Percentiles rank a stretch among this genome's conserved stretches.
phyloP scores from a whole-genome alignment of 2,888 invertebrate species.

The Nomada flava region DNA sequence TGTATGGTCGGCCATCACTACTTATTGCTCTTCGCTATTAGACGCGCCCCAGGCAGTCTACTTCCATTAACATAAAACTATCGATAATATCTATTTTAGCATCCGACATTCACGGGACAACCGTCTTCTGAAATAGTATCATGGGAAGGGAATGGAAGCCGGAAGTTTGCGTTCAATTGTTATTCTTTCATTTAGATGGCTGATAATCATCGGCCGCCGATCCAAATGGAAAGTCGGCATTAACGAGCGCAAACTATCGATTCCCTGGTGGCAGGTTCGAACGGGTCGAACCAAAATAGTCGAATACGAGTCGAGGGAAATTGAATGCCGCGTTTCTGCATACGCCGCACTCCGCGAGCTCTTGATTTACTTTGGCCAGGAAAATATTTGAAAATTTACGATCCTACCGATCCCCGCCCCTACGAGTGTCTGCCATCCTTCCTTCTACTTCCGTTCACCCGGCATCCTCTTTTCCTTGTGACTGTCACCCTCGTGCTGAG shows the following conservation, averaged over 20 bases:
- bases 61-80: slow-evolving; percentile 3
- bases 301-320: slow-evolving; percentile 38
- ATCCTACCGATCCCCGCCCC: slow-evolving; percentile 42
- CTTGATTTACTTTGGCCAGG: slow-evolving; percentile 77
- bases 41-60: not conserved
- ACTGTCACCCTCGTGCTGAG: slow-evolving; percentile 76
- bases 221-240: slow-evolving; percentile 17
- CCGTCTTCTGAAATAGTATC: not conserved
- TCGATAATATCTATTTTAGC: too few species aligned
- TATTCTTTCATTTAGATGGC: slow-evolving; percentile 49
- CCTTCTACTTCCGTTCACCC: slow-evolving; percentile 33
- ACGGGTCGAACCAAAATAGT: slow-evolving; percentile 52
- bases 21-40: not conserved
- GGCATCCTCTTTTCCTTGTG: slow-evolving; percentile 60
- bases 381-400: slow-evolving; percentile 82
- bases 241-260: slow-evolving; percentile 50
- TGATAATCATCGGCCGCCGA: slow-evolving; percentile 46
- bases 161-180: slow-evolving; percentile 21
- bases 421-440: slow-evolving; percentile 38
- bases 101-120: not conserved
- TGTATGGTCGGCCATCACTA: slow-evolving; percentile 7
- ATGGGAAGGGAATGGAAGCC: not conserved
- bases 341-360: slow-evolving; percentile 54
- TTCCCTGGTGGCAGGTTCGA: slow-evolving; percentile 1
- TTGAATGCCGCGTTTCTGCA: slow-evolving; percentile 66